phyloP scores from a whole-genome alignment of 1,140 invertebrate genomes.

The Aphelenchoides fujianensis region DNA sequence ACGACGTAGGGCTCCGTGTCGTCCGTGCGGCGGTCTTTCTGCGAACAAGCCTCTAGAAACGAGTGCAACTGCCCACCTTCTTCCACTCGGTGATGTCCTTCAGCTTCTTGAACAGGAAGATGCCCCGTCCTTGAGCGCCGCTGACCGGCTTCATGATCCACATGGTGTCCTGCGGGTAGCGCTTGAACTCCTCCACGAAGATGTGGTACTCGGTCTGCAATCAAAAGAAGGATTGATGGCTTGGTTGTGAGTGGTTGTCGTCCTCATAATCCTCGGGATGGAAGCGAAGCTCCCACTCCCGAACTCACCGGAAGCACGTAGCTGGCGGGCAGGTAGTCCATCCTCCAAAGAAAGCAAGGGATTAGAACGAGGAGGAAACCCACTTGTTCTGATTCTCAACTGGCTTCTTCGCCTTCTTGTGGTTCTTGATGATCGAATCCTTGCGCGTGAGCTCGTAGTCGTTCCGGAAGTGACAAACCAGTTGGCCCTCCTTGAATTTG shows the following conservation, averaged over 20 bases:
- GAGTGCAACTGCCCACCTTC: constrained; percentile 59
- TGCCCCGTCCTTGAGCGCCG: constrained; percentile 66
- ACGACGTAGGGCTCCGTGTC: constrained; percentile 56
- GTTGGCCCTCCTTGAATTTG: constrained; percentile 65
- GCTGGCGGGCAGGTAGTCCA: constrained; percentile 65
- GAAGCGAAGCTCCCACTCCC: not conserved
- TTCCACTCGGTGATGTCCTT: constrained; percentile 68
- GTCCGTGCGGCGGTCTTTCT: constrained; percentile 39
- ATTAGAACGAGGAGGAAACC: constrained; percentile 1
- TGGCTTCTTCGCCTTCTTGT: constrained; percentile 63
- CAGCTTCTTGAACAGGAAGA: constrained; percentile 65
- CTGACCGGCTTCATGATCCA: constrained; percentile 65
- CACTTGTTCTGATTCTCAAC: constrained; percentile 55
- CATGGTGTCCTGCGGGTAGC: constrained; percentile 64
- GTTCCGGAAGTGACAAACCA: constrained; percentile 66
- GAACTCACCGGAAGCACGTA: constrained; percentile 65
- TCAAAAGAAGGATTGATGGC: too few species aligned
- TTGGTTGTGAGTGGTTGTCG: too few species aligned
- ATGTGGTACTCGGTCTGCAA: constrained; percentile 66
- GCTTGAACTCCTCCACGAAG: constrained; percentile 67
- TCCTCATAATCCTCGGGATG: too few species aligned
- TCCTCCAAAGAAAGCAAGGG: constrained; percentile 40
- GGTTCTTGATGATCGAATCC: constrained; percentile 66
- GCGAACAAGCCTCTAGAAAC: constrained; percentile 11
- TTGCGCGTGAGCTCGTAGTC: constrained; percentile 67